Base-by-base conservation (phyloP, 2,888 invertebrate species). In the Geophilus truncorum region DNA sequence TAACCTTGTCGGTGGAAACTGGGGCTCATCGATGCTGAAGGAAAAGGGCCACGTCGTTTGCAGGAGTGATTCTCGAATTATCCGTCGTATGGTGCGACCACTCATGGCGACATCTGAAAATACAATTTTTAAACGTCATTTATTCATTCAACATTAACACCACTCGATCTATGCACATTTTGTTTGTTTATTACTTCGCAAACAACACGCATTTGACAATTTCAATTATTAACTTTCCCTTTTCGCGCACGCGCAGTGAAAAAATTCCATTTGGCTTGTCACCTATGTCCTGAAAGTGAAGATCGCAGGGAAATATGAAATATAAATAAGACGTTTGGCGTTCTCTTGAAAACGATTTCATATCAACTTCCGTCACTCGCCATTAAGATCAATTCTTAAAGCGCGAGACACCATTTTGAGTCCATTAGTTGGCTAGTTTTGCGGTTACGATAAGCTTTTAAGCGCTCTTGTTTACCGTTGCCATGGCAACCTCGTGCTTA, bases 41-140 rank as follows among this genome's bases (percentile, higher is more conserved):
- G 84, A 84, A 80, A 85, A 82, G 18, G 85, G 85, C 84, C 84
- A 84, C 7, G 84, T 83, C 34, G 84, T 83, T 81, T 85, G 85
- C 76, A 84, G 80, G 0, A 85, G 82, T 7, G 83, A 83, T 80
- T 85, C 85, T 25, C 84, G 81, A 70, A 85, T 84, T 45, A 85
- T 83, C 57, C 83, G 75, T 10, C 83, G 82, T 34, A 81, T 80
- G 25, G 82, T 81, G 7, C 83, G 77, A 15, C 82, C 83, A 76
- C 80, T 80, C 77, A 80, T 79, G 32, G 21, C 51, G 45, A 25
- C 78, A 70, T 70, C 70, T 70, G 5, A 34, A 12, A 32, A 77
- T n/a, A n/a, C n/a, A n/a, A n/a, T n/a, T n/a, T n/a, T n/a, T n/a
- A 36, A 1, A 10, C 32, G 21, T 5, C 25, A 76, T 18, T 57